A percentile compares a stretch with the other conserved stretches of the same genome.
phyloP scores from a whole-genome alignment of 2,113 vertebrate genomes.

The Vulpes ferrilata region DNA sequence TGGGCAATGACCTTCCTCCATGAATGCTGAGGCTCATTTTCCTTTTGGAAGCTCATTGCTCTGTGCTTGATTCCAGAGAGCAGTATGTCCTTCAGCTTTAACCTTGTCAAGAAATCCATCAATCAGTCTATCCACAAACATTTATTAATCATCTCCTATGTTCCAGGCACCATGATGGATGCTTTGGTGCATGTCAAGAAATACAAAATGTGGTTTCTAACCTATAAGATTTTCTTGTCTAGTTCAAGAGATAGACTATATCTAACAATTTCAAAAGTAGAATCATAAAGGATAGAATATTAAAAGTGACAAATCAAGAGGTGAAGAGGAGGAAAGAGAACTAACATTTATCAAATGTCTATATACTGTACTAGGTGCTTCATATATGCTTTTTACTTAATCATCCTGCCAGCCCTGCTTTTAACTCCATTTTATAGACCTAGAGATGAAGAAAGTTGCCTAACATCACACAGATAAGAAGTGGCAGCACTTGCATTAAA shows the following conservation, averaged over 20 bases:
- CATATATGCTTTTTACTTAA: not conserved
- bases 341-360: slow-evolving; percentile 46
- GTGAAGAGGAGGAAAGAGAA: not conserved
- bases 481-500: not conserved
- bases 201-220: slow-evolving; percentile 61
- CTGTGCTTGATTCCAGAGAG: slow-evolving; percentile 17
- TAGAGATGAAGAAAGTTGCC: not conserved
- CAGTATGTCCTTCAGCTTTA: slow-evolving; percentile 51
- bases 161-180: slow-evolving; percentile 23
- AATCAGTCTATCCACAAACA: slow-evolving; percentile 58
- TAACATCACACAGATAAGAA: not conserved
- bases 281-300: slow-evolving; percentile 1
- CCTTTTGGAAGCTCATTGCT: slow-evolving; percentile 32
- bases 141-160: slow-evolving; percentile 59
- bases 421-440: slow-evolving; percentile 41
- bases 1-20: not conserved
- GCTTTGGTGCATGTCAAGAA: slow-evolving; percentile 35
- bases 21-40: slow-evolving; percentile 18
- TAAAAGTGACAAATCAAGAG: slow-evolving; percentile 52
- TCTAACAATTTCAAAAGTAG: slow-evolving; percentile 26
- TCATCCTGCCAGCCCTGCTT: slow-evolving; percentile 39
- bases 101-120: slow-evolving; percentile 62
- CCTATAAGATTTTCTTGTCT: slow-evolving; percentile 21
- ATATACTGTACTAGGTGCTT: not conserved
- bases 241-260: not conserved